Conservation (phyloP, 2,888 invertebrate species). For the Aphrophora alni region DNA sequence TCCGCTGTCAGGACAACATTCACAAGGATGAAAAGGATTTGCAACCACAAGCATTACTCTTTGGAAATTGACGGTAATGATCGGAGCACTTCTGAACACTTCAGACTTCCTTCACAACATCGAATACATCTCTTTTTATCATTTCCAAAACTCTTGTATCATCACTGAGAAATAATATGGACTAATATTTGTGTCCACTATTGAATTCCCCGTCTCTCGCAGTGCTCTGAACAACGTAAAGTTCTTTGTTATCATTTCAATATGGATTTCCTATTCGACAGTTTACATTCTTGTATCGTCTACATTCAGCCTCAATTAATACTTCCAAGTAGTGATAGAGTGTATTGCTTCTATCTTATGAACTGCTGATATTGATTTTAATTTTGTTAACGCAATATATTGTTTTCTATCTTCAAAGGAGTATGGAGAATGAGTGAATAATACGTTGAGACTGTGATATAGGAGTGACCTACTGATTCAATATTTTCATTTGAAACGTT, state of each 20-base stretch:
- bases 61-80: background rate
- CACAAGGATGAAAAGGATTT: background rate
- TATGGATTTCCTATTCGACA: background rate
- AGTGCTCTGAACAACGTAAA: background rate
- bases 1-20: background rate
- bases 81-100: background rate
- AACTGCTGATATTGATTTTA: no score
- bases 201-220: background rate
- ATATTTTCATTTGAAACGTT: no score
- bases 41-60: background rate
- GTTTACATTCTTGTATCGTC: background rate
- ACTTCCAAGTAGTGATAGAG: background rate
- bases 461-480: no score
- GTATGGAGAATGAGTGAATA: no score
- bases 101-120: background rate
- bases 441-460: no score
- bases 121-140: background rate
- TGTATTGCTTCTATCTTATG: no score
- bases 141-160: background rate
- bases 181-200: background rate
- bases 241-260: background rate
- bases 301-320: background rate
- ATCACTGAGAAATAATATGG: background rate
- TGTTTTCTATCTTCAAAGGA: no score
- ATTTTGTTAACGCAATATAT: no score